These are phyloP conservation scores for Nomada fucata DNA, from an alignment of 2,888 invertebrate genomes.

Conservation along the genomic window DNA sequence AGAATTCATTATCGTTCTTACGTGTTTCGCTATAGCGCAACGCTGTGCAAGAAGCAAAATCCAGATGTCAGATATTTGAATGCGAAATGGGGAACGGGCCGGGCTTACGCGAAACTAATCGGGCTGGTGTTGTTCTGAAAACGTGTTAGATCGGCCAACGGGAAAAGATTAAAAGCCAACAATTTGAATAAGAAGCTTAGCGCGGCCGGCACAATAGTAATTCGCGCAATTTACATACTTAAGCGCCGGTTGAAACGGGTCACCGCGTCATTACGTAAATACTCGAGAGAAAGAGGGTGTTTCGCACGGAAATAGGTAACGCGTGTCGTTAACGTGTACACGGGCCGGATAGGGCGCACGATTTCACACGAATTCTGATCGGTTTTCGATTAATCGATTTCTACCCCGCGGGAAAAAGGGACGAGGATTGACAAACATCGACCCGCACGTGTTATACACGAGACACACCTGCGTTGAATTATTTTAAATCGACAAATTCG, in stretches of 20 bases:
- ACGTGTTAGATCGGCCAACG: constrained; percentile 31
- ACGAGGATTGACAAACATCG: not conserved
- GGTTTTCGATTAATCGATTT: constrained; percentile 23
- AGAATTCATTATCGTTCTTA: not conserved
- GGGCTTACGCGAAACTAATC: constrained; percentile 41
- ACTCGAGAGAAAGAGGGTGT: constrained; percentile 46
- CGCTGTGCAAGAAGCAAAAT: constrained; percentile 9
- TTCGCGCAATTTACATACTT: constrained; percentile 57
- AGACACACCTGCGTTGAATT: too few relatives aligned
- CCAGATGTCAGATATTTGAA: constrained; percentile 13
- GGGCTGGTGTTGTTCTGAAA: constrained; percentile 22
- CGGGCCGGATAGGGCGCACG: not conserved
- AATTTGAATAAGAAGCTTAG: constrained; percentile 59
- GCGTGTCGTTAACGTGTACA: constrained; percentile 4
- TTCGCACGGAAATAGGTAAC: constrained; percentile 44
- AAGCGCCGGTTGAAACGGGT: constrained; percentile 53
- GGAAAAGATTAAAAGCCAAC: constrained; percentile 55
- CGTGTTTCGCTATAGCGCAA: too few relatives aligned
- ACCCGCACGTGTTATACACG: not conserved
- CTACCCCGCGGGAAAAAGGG: not conserved
- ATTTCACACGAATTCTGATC: constrained; percentile 6
- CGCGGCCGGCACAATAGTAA: constrained; percentile 49
- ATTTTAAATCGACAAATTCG: too few relatives aligned
- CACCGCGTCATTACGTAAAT: constrained; percentile 59
- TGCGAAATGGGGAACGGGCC: constrained; percentile 3